Evolutionary conservation across 1,140 invertebrate genomes (phyloP), one percentile per base, ranked within the genome.

Genomic region (Bactericera cockerelli): DNA sequence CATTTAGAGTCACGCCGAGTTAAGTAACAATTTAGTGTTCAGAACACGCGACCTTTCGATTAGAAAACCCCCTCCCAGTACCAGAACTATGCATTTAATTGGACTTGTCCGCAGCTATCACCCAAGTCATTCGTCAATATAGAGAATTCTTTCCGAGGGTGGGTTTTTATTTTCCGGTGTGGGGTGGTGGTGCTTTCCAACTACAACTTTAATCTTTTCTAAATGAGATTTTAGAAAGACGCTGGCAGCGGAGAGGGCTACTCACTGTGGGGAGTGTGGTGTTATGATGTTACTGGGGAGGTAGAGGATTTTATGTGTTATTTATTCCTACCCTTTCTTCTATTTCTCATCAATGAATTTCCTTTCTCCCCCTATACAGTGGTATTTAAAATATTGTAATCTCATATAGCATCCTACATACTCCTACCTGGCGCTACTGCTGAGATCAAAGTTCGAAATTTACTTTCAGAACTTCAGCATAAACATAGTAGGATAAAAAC

Each of bases 11-110:
- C 42, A 49, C 42, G 42, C 42, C 42, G 22, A 49, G n/a, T 49
- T 49, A 49, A 49, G 42, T 49, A 49, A 49, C 42, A 49, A 49
- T 49, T 49, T 49, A 49, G 42, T 49, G n/a, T 49, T 16, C 22
- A 4, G 8, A 49, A 49, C 42, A 49, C 42, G 42, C 42, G 42
- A 49, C 42, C 42, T 49, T 49, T 49, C 22, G 42, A 36, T 10
- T 36, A 10, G 42, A 49, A 49, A 49, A 49, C 16, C 33, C 33
- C 33, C 10, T 36, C 33, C 33, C 42, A 49, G 42, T 16, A 4
- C n/a, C 4, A n/a, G 42, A 8, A 16, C 3, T 49, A 4, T 49
- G 22, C 22, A 16, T 49, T 49, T 49, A 49, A 49, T 49, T 49
- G 42, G 22, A 49, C n/a, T 49, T 49, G 42, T 49, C 42, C 42